Base-by-base conservation (phyloP, 2,888 invertebrate species). In the Drosophila siamana region DNA sequence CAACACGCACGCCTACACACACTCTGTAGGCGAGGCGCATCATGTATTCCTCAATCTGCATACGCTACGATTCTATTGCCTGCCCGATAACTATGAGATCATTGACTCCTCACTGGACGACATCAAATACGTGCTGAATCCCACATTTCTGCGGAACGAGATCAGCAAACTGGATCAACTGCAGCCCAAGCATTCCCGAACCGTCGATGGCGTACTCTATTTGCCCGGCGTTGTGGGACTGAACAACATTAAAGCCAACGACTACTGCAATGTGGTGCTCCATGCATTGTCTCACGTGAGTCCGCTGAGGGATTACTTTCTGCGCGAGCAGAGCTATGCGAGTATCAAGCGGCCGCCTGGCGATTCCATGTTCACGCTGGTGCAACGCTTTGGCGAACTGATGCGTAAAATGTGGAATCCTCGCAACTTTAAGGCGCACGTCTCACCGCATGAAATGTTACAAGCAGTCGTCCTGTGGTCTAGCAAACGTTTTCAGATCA, bases 231-330 rank as follows among this genome's bases (percentile, higher is more conserved):
- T 99, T 88, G 98, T 99, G 16, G 97, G 97, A 0, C 94, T 99
- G 50, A 99, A 99, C 91, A 99, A 99, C 92, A 99, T 99, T 82
- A 99, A 99, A 93, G 99, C 98, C 3, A 99, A 99, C 93, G 99
- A 99, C 92, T 99, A 99, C 91, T 99, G 99, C 91, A 99, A 99
- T 93, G 99, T 99, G 48, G 97, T 99, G 60, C 93, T 99, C 59
- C 92, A 99, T 96, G 98, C 98, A 16, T 92, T 99, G 28, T 97
- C 98, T 0, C 98, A 99, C 93, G 99, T 99, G 3, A 95, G 96
- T 1, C 99, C 99, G 0, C 93, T 99, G 15, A 94, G 99, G 41
- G 96, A 99, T 92, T 99, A 98, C 91, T 99, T 99, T 91, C 93
- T 99, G 28, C 94, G 97, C 43, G 99, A 99, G 92, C 96, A 96